Evolutionary conservation across 2,888 invertebrate genomes (phyloP).

Genomic region (Eilema depressum): DNA sequence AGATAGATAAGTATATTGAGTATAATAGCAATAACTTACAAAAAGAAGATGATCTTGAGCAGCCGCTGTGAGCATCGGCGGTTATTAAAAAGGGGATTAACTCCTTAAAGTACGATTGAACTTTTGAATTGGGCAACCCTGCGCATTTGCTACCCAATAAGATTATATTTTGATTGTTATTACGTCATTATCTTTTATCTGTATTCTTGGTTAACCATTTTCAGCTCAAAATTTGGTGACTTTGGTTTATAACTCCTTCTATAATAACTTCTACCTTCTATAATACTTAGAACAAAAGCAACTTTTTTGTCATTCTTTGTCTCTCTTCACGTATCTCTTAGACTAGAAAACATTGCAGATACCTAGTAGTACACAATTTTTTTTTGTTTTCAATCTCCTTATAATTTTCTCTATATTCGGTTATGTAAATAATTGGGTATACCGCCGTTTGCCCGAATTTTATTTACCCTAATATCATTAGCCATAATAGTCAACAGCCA

Average conservation of each 20-base stretch:
- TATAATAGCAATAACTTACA: neutral
- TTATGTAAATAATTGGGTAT: no score
- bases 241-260: neutral
- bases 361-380: no score
- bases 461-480: no score
- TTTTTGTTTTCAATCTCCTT: no score
- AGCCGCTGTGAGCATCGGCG: constrained; percentile 76
- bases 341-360: neutral
- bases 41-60: constrained; percentile 25
- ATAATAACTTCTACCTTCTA: no score
- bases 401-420: no score
- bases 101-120: constrained; percentile 83
- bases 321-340: neutral
- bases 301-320: no score
- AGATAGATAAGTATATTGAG: no score
- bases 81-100: constrained; percentile 83
- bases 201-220: constrained; percentile 3
- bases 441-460: no score
- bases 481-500: no score
- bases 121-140: constrained; percentile 65
- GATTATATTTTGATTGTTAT: constrained; percentile 64
- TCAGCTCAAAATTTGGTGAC: neutral
- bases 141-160: constrained; percentile 56
- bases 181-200: constrained; percentile 58
- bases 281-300: no score